Base-by-base conservation (phyloP, 2,113 vertebrate genomes). In the Pleuronectes platessa region DNA sequence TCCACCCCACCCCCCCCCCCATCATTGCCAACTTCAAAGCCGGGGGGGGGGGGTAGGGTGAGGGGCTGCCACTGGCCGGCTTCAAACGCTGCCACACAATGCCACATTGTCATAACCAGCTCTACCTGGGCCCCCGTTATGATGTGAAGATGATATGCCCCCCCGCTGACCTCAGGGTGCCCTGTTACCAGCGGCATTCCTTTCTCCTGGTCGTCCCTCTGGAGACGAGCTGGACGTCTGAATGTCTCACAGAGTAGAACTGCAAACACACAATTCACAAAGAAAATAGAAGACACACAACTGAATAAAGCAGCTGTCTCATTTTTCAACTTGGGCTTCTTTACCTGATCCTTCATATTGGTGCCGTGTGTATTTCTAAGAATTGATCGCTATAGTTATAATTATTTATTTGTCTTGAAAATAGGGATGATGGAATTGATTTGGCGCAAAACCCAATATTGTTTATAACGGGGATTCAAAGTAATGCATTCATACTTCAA, bases 71-170 rank as follows among this genome's bases (percentile, higher is more conserved):
- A 74, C 84, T 86, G 89, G 79, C 26, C 17, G 83, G 91, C 88
- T 88, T 90, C 90, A 89, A 86, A 83, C 84, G 62, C 59, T 18
- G 74, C 85, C 35, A 58, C 21, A 86, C 86, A 90, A 90, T 68
- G 83, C 68, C 80, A 82, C 78, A 82, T 84, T 87, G 81, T 89
- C 86, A 86, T 76, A 89, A 84, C 71, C 27, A 1, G 63, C 71
- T 81, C 2, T 40, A 86, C 85, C 84, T 89, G 82, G 73, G 76
- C 71, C 84, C 66, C 62, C 1, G 54, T 86, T 86, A 85, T 79
- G 83, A 92, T 68, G 86, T 88, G 87, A 90, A 86, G 89, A 90
- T 65, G 86, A 90, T 88, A 76, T 68, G 71, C 67, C 71, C 71
- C 26, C 26, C 69, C 73, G 0, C 42, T 58, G 78, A 85, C 76